Evolutionary conservation across 2,797 vertebrate genomes (phyloP), one percentile per base, ranked within the genome.

Genomic region (Cyclopterus lumpus): DNA sequence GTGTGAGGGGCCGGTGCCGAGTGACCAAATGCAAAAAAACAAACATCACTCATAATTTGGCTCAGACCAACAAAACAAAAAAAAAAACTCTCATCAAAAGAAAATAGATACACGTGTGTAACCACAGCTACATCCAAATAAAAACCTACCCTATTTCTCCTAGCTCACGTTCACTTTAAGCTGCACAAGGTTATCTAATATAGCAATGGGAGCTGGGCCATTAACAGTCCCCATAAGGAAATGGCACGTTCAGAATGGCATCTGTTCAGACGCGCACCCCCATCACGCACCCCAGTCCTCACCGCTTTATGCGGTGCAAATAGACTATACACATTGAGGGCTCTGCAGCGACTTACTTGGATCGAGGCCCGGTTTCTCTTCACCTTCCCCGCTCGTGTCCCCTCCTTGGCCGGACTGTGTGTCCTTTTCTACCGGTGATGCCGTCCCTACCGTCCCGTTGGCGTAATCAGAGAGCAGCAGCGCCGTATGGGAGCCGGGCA

Each of bases 391-490:
- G 93, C 92, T 96, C 88, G 84, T 89, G 91, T 97, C 95, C 75
- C 94, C 93, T 69, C 93, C 93, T 84, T 96, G 96, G 79, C 91
- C 90, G 89, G 92, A 90, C 81, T 93, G 91, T 79, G 96, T 93
- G 87, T 98, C 96, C 93, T 96, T 96, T 81, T 97, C 95, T 91
- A 91, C 95, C 84, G 96, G 95, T 86, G 96, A 96, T 91, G 95
- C 95, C 88, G 92, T 92, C 18, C 91, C 89, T 71, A 93, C 85
- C 0, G 92, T 91, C 85, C 96, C 96, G 93, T 95, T 97, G 90
- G 96, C 88, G 95, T 97, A 97, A 89, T 97, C 97, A 75, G 96
- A 96, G 81, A 97, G 95, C 91, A 96, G 94, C 91, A 97, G 91
- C 83, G 96, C 93, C 75, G 96, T 95, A 88, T 97, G 97, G 58